phyloP scores from a whole-genome alignment of 2,797 vertebrate genomes.

The Enteromius trimaculatus region DNA sequence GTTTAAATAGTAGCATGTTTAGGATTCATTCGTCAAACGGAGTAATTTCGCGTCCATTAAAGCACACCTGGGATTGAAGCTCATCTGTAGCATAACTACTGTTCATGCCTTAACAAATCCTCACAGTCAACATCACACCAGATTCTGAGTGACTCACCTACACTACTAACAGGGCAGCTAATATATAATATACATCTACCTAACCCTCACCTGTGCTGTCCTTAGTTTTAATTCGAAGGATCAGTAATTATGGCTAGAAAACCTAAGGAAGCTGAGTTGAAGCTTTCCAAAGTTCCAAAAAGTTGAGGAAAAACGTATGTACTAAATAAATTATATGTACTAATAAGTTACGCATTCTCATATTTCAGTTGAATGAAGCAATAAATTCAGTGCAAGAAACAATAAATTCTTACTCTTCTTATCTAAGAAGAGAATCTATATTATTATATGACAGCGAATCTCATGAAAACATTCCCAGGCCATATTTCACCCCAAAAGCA shows the following conservation, averaged over 20 bases:
- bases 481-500: neutral
- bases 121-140: neutral
- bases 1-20: neutral
- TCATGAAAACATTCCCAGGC: constrained; percentile 11
- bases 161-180: neutral
- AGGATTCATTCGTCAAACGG: neutral
- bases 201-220: neutral
- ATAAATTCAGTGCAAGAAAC: constrained; percentile 8
- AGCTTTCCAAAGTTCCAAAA: neutral
- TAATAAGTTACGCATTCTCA: neutral
- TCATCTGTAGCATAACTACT: neutral
- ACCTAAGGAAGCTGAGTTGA: neutral
- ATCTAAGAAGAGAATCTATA: neutral
- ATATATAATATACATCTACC: no score
- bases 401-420: neutral
- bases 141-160: neutral
- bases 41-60: neutral
- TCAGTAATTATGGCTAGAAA: neutral
- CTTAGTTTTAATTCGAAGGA: neutral
- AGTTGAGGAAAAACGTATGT: no score
- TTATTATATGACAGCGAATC: neutral
- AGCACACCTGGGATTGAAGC: constrained; percentile 3
- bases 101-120: neutral
- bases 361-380: neutral
- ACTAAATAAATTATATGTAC: neutral